Evolutionary conservation across 2,888 invertebrate genomes (phyloP).

Genomic region (Spodoptera exigua): DNA sequence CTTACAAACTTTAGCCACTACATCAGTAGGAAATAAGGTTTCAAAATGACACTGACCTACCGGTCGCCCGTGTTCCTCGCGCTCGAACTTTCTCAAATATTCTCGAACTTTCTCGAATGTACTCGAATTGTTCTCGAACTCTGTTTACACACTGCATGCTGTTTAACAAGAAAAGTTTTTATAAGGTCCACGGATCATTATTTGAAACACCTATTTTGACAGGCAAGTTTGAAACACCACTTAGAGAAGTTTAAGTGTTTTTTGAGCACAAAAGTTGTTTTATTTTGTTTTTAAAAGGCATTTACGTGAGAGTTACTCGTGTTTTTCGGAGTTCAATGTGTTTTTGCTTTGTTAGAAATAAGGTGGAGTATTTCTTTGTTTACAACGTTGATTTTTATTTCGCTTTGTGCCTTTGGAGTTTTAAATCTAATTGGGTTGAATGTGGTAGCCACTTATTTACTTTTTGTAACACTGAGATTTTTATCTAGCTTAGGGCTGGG

Average conservation of each 20-base stretch:
- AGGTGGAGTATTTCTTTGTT: constrained; percentile 3
- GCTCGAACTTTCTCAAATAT: not conserved
- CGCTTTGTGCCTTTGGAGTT: too few species aligned
- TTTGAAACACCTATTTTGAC: constrained; percentile 53
- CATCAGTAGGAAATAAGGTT: too few species aligned
- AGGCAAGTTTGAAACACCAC: constrained; percentile 44
- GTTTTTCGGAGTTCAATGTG: constrained; percentile 17
- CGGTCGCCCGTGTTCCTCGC: not conserved
- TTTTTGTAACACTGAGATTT: too few species aligned
- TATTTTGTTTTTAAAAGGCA: constrained; percentile 17
- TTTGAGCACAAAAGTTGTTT: constrained; percentile 49
- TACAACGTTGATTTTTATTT: too few species aligned
- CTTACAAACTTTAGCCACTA: too few species aligned
- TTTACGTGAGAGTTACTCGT: constrained; percentile 16
- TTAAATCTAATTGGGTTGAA: too few species aligned
- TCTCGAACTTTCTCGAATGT: constrained; percentile 13
- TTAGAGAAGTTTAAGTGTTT: constrained; percentile 55
- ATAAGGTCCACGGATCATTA: constrained; percentile 52
- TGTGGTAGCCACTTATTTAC: too few species aligned
- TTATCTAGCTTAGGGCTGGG: too few species aligned
- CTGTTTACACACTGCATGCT: constrained; percentile 52
- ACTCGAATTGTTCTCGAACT: constrained; percentile 12
- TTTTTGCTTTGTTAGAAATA: constrained; percentile 17
- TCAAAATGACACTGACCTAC: too few species aligned
- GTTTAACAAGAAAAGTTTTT: constrained; percentile 64